Conservation (phyloP, 2,797 vertebrate genomes). For the Orestias chungarensis region DNA sequence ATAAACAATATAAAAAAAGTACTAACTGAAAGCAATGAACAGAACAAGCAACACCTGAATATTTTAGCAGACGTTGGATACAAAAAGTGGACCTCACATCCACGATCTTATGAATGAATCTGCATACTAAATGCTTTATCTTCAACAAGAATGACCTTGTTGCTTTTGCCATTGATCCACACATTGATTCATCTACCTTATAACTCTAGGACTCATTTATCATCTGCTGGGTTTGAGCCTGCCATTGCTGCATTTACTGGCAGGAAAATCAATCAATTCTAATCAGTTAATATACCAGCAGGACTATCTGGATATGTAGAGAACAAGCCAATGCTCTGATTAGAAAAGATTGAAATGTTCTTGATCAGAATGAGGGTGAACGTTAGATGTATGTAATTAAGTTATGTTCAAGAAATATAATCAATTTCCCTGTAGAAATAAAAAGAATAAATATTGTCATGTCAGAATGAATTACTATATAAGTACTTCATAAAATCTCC, state of each 20-base stretch:
- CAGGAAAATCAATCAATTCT: constrained; percentile 74
- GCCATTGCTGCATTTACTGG: constrained; percentile 52
- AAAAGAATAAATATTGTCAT: constrained; percentile 22
- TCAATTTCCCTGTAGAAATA: constrained; percentile 12
- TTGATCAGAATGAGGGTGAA: constrained; percentile 5
- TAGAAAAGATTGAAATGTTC: constrained; percentile 51
- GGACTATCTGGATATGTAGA: constrained; percentile 60
- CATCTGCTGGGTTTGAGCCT: constrained; percentile 58
- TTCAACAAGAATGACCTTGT: constrained; percentile 62
- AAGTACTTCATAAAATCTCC: not conserved
- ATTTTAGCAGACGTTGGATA: not conserved
- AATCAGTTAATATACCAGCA: constrained; percentile 71
- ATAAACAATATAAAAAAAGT: not conserved
- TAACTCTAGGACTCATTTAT: constrained; percentile 74
- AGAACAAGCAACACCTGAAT: not conserved
- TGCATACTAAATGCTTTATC: constrained; percentile 62
- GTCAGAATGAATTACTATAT: not conserved
- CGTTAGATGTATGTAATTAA: constrained; percentile 11
- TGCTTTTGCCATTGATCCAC: constrained; percentile 72
- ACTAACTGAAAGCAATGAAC: not conserved
- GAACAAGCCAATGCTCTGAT: constrained; percentile 57
- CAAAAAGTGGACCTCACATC: constrained; percentile 17
- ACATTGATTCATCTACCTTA: constrained; percentile 64
- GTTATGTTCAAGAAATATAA: constrained; percentile 13
- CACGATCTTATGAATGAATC: constrained; percentile 39